Evolutionary conservation across 1,140 invertebrate genomes (phyloP).

Genomic region (Mylabris phalerata): DNA sequence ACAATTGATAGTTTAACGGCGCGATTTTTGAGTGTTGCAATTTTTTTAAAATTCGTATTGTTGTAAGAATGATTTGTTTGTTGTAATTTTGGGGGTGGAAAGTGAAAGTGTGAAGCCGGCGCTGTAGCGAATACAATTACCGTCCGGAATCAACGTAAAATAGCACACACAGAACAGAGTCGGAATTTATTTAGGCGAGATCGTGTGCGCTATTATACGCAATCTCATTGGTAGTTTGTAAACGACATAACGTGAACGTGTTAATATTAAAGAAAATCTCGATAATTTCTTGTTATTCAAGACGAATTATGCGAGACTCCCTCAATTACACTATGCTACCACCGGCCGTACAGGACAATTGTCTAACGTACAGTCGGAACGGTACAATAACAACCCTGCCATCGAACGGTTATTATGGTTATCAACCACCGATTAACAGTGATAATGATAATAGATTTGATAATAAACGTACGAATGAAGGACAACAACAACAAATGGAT

Average conservation of each 20-base stretch:
- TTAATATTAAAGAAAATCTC: neutral
- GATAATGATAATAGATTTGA: constrained; percentile 6
- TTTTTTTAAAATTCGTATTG: no score
- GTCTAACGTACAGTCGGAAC: neutral
- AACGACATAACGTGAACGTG: neutral
- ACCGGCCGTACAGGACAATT: constrained; percentile 7
- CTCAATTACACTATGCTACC: constrained; percentile 17
- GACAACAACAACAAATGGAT: neutral
- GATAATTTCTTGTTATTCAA: neutral
- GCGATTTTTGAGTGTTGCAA: no score
- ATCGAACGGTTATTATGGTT: constrained; percentile 35
- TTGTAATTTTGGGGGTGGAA: no score
- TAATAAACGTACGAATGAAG: neutral
- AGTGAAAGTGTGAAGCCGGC: no score
- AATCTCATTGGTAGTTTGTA: constrained; percentile 10
- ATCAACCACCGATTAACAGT: constrained; percentile 21
- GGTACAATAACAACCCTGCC: constrained; percentile 17
- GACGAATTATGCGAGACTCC: constrained; percentile 12
- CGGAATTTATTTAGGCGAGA: constrained; percentile 10
- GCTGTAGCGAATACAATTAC: no score
- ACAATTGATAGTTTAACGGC: no score
- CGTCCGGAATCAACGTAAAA: neutral
- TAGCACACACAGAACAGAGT: neutral
- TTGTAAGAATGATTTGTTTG: no score
- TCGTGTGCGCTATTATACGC: constrained; percentile 1